Evolutionary conservation across 2,113 vertebrate species (phyloP), one percentile per base, ranked within the genome.

Genomic region (Romanogobio albipinnatus): DNA sequence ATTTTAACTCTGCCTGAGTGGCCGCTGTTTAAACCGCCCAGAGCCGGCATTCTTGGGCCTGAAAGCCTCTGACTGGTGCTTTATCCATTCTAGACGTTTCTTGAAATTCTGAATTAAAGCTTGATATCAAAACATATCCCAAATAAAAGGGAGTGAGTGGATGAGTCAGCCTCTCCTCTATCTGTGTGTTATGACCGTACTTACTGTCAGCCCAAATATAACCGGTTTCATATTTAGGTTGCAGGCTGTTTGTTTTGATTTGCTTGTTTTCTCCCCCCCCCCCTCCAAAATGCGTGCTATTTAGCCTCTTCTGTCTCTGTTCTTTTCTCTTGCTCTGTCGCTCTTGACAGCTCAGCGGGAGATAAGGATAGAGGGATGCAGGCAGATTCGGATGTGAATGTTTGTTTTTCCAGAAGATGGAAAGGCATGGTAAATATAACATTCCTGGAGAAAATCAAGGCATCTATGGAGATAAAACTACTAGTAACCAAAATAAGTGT

Each of bases 121-220:
- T 33, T 58, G 59, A 58, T 71, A 82, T 39, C 29, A 71, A 51
- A 82, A 82, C 80, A 82, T 61, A 76, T 77, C 56, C 43, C 24
- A 71, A 22, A 47, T 9, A 5, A 71, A 24, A 22, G 24, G 11
- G 58, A 6, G 1, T 24, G 47, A 62, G 53, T 39, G 36, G 13
- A 47, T 45, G 49, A 84, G 26, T 51, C 29, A 84, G 29, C 47
- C 33, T 79, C n/a, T 77, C 29, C 8, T 43, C 70, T 68, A 33
- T 68, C 61, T 51, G 13, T 85, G 74, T 83, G 71, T 24, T 56
- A 84, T n/a, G 17, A 29, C 29, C n/a, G 15, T 51, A 14, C 53
- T 53, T 64, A 43, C 45, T 61, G 14, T 87, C 75, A 77, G 75
- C 49, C 33, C 56, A 85, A 83, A 85, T 83, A 87, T 61, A 84